Percentiles rank a stretch among this genome's conserved stretches.
phyloP scores from a whole-genome alignment of 2,888 invertebrate genomes.

The Oxycera nigricornis region DNA sequence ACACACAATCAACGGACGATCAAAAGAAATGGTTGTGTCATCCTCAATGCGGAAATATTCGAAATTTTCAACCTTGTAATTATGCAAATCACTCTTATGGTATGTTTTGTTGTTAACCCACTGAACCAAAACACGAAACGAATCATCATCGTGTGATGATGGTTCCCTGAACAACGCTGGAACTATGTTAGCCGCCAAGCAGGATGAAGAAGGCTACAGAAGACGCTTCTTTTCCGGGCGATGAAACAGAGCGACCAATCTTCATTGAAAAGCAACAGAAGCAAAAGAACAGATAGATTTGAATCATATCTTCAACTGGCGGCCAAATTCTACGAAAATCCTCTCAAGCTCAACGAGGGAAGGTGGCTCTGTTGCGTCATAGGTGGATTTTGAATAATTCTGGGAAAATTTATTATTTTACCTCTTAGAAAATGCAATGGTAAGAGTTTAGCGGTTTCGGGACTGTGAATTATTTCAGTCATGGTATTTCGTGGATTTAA shows the following conservation, averaged over 20 bases:
- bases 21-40: conserved; percentile 14
- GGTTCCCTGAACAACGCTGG: too few species aligned
- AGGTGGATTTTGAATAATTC: neutral
- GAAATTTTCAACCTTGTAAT: conserved; percentile 4
- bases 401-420: neutral
- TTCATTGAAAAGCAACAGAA: too few species aligned
- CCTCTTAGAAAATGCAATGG: neutral
- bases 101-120: conserved; percentile 14
- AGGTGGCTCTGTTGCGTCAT: neutral
- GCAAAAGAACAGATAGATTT: too few species aligned
- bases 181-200: too few species aligned
- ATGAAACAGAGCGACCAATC: too few species aligned
- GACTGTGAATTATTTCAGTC: too few species aligned
- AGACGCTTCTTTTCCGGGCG: too few species aligned
- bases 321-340: neutral
- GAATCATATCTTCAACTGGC: too few species aligned
- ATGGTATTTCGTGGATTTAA: too few species aligned
- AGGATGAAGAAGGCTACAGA: too few species aligned
- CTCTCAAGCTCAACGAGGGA: neutral
- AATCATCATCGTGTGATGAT: neutral
- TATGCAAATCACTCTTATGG: conserved; percentile 9
- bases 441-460: too few species aligned
- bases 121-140: conserved; percentile 11
- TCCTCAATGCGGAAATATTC: conserved; percentile 20
- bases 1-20: too few species aligned